These are phyloP conservation scores for Koerneria pararmatus DNA, from an alignment of 2,888 invertebrate species.

Conservation along the genomic window DNA sequence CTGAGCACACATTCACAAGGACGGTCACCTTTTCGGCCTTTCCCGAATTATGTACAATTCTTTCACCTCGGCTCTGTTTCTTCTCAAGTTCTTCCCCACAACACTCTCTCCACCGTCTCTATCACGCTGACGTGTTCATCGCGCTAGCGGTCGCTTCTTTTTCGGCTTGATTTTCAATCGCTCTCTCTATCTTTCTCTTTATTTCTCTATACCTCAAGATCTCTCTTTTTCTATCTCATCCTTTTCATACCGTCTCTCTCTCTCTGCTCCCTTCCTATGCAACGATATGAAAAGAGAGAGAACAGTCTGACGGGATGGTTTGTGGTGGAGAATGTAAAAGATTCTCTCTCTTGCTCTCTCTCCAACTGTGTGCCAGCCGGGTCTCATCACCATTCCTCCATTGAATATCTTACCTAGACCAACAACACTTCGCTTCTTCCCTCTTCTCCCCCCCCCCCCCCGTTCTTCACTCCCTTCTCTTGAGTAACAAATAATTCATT, in stretches of 20 bases:
- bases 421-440: too few species aligned
- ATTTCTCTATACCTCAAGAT: not conserved
- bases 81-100: not conserved
- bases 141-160: too few species aligned
- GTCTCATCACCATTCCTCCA: too few species aligned
- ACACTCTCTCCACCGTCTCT: not conserved
- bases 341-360: too few species aligned
- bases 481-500: not conserved
- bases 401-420: too few species aligned
- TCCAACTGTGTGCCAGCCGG: too few species aligned
- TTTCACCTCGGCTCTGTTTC: too few species aligned
- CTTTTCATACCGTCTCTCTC: constrained; percentile 2
- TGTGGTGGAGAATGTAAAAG: too few species aligned
- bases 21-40: too few species aligned
- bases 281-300: not conserved
- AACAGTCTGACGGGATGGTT: too few species aligned
- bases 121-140: not conserved
- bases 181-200: not conserved
- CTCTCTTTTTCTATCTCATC: constrained; percentile 7
- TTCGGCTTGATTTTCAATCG: constrained; percentile 1
- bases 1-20: too few species aligned
- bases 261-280: not conserved
- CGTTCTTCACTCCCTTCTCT: not conserved
- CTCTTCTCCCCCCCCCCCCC: not conserved
- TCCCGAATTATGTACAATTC: too few species aligned